Percentiles rank a stretch among this genome's conserved stretches.
Evolutionary conservation across 2,113 vertebrate genomes (phyloP).

Genomic region (Sialia sialis): DNA sequence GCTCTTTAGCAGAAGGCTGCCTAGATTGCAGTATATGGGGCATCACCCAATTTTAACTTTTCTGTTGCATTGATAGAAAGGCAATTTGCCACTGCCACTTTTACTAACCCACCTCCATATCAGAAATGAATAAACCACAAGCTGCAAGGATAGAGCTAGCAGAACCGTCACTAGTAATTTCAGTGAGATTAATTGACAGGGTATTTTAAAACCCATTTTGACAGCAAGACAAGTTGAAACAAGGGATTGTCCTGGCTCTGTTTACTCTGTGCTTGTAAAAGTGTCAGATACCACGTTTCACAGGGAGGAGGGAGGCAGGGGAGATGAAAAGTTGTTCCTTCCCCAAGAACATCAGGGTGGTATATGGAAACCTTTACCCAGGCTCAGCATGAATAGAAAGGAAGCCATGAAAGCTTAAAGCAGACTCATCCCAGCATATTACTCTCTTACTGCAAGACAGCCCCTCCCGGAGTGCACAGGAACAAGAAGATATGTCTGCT

Average conservation of each 20-base stretch:
- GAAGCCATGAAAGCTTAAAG: background rate
- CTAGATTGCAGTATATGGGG: background rate
- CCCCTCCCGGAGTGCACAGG: background rate
- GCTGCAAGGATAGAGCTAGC: background rate
- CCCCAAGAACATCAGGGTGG: background rate
- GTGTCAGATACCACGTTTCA: accelerated
- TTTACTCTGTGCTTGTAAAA: background rate
- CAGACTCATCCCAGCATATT: background rate
- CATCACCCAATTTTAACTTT: background rate
- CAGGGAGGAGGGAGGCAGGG: background rate
- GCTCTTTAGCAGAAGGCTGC: background rate
- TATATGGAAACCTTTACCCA: background rate
- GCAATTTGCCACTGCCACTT: background rate
- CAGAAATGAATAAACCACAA: background rate
- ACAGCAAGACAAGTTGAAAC: background rate
- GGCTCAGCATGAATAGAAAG: background rate
- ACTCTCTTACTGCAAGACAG: background rate
- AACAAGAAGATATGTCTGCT: background rate
- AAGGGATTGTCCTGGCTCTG: background rate
- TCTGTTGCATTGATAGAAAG: background rate
- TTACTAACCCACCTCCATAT: background rate
- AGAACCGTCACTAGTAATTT: background rate
- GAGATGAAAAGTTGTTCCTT: background rate
- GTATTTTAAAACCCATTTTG: background rate
- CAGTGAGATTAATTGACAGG: background rate